These are phyloP conservation scores for Oscheius sp. DNA, from an alignment of 2,888 invertebrate genomes.

Conservation along the genomic window DNA sequence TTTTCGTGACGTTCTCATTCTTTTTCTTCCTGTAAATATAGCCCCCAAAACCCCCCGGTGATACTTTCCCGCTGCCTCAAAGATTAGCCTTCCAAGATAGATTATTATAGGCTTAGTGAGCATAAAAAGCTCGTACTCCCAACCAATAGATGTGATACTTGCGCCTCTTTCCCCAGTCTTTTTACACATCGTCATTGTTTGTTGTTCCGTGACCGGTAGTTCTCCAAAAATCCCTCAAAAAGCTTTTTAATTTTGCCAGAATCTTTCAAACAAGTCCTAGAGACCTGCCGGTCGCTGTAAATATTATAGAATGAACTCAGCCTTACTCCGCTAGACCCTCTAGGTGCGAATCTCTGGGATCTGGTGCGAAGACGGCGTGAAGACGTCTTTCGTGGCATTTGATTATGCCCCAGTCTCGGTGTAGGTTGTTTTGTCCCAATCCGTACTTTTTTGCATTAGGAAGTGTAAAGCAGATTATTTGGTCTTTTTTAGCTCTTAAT, in stretches of 20 bases:
- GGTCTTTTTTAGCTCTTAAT: not conserved
- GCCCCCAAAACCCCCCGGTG: too few relatives aligned
- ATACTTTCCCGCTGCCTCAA: constrained; percentile 10
- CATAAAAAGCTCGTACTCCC: not conserved
- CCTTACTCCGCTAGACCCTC: constrained; percentile 31
- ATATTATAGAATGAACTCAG: constrained; percentile 25
- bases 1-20: constrained; percentile 6
- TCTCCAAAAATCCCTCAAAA: constrained; percentile 15
- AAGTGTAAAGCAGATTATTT: constrained; percentile 12
- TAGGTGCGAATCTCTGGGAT: constrained; percentile 26
- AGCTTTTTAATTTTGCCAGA: not conserved
- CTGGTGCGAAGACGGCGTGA: constrained; percentile 28
- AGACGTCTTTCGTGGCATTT: constrained; percentile 28
- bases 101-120: constrained; percentile 11
- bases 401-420: constrained; percentile 26
- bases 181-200: constrained; percentile 28
- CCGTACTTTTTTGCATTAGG: not conserved
- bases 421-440: constrained; percentile 9
- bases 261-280: not conserved
- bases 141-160: constrained; percentile 32
- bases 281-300: constrained; percentile 27
- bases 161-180: constrained; percentile 31
- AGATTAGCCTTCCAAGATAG: not conserved
- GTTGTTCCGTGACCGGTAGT: constrained; percentile 27
- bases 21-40: constrained; percentile 16